These are phyloP conservation scores for Andrena bucephala DNA, from an alignment of 2,888 invertebrate species.

Conservation along the genomic window DNA sequence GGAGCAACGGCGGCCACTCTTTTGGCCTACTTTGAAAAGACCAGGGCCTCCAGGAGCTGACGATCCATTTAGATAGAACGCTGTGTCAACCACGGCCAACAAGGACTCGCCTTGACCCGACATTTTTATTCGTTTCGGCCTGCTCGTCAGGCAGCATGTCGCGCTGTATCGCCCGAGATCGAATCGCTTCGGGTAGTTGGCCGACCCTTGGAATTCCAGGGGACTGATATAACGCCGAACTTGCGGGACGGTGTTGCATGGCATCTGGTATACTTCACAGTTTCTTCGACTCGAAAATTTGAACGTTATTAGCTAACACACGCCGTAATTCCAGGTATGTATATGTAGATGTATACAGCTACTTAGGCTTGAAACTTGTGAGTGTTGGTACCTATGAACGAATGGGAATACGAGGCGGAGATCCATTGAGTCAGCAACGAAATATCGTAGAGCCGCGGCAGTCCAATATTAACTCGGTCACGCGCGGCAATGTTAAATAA, in stretches of 20 bases:
- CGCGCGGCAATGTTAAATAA: too few relatives aligned
- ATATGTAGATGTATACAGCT: too few relatives aligned
- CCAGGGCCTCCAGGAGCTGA: constrained; percentile 27
- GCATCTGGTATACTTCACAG: not conserved
- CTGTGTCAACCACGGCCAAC: constrained; percentile 56
- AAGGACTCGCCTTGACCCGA: constrained; percentile 60
- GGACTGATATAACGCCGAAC: not conserved
- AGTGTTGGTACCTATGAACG: too few relatives aligned
- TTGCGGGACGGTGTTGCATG: not conserved
- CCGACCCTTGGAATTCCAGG: not conserved
- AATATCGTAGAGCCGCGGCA: too few relatives aligned
- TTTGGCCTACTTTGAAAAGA: constrained; percentile 59
- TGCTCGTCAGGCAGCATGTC: not conserved
- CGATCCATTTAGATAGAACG: constrained; percentile 63
- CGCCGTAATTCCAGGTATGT: too few relatives aligned
- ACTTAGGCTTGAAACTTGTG: too few relatives aligned
- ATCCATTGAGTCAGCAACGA: too few relatives aligned
- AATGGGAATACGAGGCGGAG: too few relatives aligned
- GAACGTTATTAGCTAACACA: not conserved
- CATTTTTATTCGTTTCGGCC: constrained; percentile 34
- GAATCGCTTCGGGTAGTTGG: not conserved
- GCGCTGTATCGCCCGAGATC: not conserved
- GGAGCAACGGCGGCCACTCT: constrained; percentile 62
- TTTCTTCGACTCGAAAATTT: not conserved
- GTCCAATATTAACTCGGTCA: too few relatives aligned